Percentiles rank a stretch among this genome's conserved stretches.
These are phyloP conservation scores for Hormiphora californensis DNA, from an alignment of 37 sponge, comb jelly and placozoan genomes.

Conservation along the genomic window DNA sequence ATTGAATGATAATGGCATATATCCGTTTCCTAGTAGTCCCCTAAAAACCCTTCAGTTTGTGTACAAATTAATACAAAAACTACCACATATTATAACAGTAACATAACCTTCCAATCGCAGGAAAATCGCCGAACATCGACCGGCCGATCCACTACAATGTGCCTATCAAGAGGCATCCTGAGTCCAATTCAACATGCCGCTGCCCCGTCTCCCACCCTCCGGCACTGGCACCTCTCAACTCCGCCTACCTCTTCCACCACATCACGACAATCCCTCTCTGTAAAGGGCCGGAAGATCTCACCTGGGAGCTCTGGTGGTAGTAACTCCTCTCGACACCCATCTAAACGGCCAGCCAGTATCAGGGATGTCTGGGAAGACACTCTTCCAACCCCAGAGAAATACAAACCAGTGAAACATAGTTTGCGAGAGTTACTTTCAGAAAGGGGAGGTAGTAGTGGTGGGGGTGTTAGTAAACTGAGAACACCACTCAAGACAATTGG, in stretches of 20 bases:
- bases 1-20: no score
- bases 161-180: not conserved
- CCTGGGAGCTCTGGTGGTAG: not conserved
- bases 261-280: conserved; percentile 1
- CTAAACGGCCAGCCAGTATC: not conserved
- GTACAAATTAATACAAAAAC: no score
- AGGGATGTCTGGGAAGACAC: not conserved
- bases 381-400: conserved; percentile 30
- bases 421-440: not conserved
- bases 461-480: not conserved
- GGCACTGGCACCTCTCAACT: no score
- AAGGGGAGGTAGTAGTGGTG: not conserved
- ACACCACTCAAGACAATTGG: conserved; percentile 30
- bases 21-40: no score
- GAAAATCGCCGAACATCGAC: not conserved
- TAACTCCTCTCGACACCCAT: not conserved
- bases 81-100: no score
- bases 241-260: not conserved
- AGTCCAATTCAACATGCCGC: conserved; percentile 36
- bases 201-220: no score
- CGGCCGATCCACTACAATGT: not conserved
- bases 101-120: not conserved
- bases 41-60: no score
- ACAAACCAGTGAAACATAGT: not conserved
- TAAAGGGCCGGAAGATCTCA: not conserved